Conservation (phyloP, 2,888 invertebrate species). For the Oscheius sp. region DNA sequence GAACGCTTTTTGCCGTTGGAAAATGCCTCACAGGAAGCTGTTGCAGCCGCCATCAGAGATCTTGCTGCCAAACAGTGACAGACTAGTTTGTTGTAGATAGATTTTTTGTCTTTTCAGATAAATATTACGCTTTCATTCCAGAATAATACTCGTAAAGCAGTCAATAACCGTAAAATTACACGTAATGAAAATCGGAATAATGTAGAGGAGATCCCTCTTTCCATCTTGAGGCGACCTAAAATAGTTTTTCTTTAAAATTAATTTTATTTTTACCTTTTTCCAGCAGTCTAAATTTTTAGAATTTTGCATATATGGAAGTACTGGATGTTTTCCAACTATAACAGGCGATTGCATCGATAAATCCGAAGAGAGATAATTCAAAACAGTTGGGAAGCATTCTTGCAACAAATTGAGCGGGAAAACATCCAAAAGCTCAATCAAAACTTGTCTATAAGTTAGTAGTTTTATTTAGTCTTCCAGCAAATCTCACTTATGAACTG, state of each 20-base stretch:
- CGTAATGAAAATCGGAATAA: conserved; percentile 21
- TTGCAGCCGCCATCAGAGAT: conserved; percentile 40
- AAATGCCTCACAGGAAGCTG: conserved; percentile 58
- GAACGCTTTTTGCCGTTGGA: conserved; percentile 64
- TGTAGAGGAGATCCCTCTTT: conserved; percentile 6
- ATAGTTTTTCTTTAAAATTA: not conserved
- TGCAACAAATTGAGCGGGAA: not conserved
- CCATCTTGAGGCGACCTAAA: conserved; percentile 12
- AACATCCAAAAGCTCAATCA: not conserved
- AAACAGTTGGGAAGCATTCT: conserved; percentile 5
- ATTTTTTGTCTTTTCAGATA: not conserved
- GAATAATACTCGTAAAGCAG: not conserved
- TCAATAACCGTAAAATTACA: conserved; percentile 20
- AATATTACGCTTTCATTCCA: not conserved
- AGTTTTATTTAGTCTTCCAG: not conserved
- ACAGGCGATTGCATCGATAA: conserved; percentile 11
- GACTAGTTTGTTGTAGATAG: not conserved
- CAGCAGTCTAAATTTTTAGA: conserved; percentile 17
- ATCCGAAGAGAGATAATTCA: conserved; percentile 13
- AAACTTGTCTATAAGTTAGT: not conserved
- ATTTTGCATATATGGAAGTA: conserved; percentile 7
- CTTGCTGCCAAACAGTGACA: conserved; percentile 25
- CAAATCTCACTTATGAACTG: not conserved
- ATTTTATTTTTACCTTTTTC: conserved; percentile 9
- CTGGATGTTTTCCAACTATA: not conserved